Base-by-base conservation (phyloP, 1,140 invertebrate genomes). In the Phthorimaea operculella region DNA sequence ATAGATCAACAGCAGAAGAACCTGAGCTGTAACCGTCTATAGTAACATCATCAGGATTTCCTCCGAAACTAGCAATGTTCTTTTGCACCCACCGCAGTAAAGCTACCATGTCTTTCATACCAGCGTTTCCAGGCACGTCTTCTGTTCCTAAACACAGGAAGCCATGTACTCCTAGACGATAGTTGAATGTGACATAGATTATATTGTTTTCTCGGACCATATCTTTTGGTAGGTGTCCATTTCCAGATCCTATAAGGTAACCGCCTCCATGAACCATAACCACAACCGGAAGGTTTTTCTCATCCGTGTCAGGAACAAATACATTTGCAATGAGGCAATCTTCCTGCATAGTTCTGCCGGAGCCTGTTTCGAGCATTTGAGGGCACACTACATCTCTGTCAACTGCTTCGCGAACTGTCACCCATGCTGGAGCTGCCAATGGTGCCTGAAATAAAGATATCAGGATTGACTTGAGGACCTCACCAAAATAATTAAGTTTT, bases 1-100 rank as follows among this genome's bases (percentile, higher is more conserved):
- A 36, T 10, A 74, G 57, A 57, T 79, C 74, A 7, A 78, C 74
- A 10, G 74, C 55, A 1, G 70, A 45, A 3, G 63, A 56, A 0
- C 76, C 78, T 8, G 78, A 71, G 55, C 76, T 79, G 18, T 52
- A 64, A 7, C 76, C 78, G 33, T 33, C 57, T 18, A 79, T 49
- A 3, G 74, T 77, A 1, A 81, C 71, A 48, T 78, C 75, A 34
- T 74, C 48, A 18, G 77, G 69, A 45, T 80, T 76, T 0, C 77
- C 77, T 18, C 74, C 68, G 49, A 72, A 80, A 11, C 34, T 62
- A 6, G 58, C 65, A 55, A 80, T 80, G 55, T 80, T 78, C 18
- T 54, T 60, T 47, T 76, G 55, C 0, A 79, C 66, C 76, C 76
- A 79, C 9, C 63, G 63, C 8, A 79, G 39, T 15, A 70, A 34